phyloP scores from a whole-genome alignment of 2,888 invertebrate species.

The Monopis laevigella region DNA sequence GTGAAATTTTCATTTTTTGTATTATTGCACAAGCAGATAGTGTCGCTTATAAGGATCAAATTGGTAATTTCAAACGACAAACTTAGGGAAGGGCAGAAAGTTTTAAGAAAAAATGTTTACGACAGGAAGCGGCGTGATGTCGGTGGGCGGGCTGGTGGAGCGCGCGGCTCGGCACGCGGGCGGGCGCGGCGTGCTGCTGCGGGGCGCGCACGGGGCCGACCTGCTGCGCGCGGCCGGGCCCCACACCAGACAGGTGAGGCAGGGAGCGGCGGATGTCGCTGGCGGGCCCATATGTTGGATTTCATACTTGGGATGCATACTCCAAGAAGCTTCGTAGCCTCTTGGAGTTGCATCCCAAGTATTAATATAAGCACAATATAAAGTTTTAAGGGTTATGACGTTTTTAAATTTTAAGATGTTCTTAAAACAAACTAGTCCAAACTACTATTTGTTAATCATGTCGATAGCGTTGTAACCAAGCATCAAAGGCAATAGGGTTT shows the following conservation, averaged over 20 bases:
- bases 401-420: no score
- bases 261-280: conserved; percentile 21
- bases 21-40: no score
- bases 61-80: no score
- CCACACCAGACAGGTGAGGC: conserved; percentile 23
- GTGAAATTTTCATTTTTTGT: no score
- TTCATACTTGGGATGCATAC: neutral
- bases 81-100: no score
- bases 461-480: no score
- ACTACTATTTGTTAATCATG: no score
- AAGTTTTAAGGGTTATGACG: conserved; percentile 2
- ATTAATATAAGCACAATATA: neutral
- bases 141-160: conserved; percentile 19
- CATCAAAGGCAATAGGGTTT: no score
- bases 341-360: no score
- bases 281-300: neutral
- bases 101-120: no score
- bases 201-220: conserved; percentile 91
- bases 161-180: conserved; percentile 15
- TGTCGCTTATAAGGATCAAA: no score
- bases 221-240: conserved; percentile 69
- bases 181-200: conserved; percentile 80
- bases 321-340: neutral
- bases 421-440: no score
- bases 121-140: conserved; percentile 28